These are phyloP conservation scores for Panthera leo DNA, from an alignment of 2,113 vertebrate genomes.

Conservation along the genomic window DNA sequence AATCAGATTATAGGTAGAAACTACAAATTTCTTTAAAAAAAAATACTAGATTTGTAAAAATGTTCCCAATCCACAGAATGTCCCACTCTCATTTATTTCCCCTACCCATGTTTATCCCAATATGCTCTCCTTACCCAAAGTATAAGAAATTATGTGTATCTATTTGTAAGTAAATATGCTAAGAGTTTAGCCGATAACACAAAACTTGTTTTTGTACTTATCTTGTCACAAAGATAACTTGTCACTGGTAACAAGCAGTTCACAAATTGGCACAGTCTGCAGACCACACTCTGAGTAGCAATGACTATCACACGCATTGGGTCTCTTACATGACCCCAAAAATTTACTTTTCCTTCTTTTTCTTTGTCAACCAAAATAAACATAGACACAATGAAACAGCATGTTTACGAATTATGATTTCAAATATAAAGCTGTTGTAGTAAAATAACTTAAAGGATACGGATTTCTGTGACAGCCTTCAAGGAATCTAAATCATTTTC, in stretches of 20 bases:
- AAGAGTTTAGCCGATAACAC: not conserved
- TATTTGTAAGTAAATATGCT: conserved; percentile 14
- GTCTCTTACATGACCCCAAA: not conserved
- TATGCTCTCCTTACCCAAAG: not conserved
- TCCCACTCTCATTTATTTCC: not conserved
- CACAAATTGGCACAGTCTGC: not conserved
- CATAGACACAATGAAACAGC: conserved; percentile 41
- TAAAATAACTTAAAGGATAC: conserved; percentile 91
- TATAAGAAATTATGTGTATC: not conserved
- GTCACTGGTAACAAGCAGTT: not conserved
- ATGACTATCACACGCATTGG: not conserved
- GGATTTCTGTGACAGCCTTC: conserved; percentile 95
- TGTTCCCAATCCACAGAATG: not conserved
- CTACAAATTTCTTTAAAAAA: conserved; percentile 43
- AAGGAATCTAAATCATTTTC: conserved; percentile 84
- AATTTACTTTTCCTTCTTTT: conserved; percentile 7
- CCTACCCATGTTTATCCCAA: not conserved
- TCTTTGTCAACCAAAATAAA: conserved; percentile 64
- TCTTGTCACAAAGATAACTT: not conserved
- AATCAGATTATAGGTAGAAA: not conserved
- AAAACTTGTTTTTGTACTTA: conserved; percentile 26
- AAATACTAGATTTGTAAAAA: conserved; percentile 39
- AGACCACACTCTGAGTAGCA: not conserved
- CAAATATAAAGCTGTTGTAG: conserved; percentile 28
- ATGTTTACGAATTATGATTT: conserved; percentile 42